Base-by-base conservation (phyloP, 37 sponge, comb jelly and placozoan genomes). In the Cliona cf. orientalis region DNA sequence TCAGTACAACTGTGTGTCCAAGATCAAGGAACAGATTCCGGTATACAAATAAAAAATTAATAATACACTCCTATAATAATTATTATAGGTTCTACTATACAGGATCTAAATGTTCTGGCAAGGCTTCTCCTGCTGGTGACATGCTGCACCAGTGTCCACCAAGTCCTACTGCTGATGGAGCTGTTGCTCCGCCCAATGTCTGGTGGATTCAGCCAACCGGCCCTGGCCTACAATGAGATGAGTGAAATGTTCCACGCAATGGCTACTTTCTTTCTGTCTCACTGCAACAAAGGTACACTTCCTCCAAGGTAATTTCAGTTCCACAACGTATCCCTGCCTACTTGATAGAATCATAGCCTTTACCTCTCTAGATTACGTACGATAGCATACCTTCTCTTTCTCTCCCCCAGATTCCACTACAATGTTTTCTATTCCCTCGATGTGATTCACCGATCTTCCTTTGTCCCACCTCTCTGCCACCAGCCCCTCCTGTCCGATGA, bases 401-500 rank as follows among this genome's bases (percentile, higher is more conserved):
- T 49, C 53, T 14, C 53, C 53, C 53, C 14, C 53, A 49, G 53
- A 14, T 49, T 49, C 53, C 53, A 49, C 53, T 49, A 49, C 53
- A 19, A 49, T 49, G 53, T 49, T 9, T 49, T 19, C 53, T 49
- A 49, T 49, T 9, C 53, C 14, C 9, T 49, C 14, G 14, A 49
- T 49, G 53, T 49, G 9, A 9, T 49, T 49, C 14, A 49, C 14
- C 9, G 53, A 14, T 19, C 14, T 74, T 28, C 75, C 46, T n/a
- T n/a, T 66, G 3, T 41, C 41, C 46, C 49, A 26, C 41, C 44
- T 28, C 72, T n/a, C n/a, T n/a, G n/a, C n/a, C 22, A 58, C 58
- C 34, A 5, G 6, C 11, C 57, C 56, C 75, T 74, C 75, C 75
- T 39, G 49, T 59, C 75, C 22, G 22, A 32, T 34, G 35, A 5